Percentiles rank a stretch among this genome's conserved stretches.
Evolutionary conservation across 1,140 invertebrate species (phyloP).

Genomic region (Halesus radiatus): DNA sequence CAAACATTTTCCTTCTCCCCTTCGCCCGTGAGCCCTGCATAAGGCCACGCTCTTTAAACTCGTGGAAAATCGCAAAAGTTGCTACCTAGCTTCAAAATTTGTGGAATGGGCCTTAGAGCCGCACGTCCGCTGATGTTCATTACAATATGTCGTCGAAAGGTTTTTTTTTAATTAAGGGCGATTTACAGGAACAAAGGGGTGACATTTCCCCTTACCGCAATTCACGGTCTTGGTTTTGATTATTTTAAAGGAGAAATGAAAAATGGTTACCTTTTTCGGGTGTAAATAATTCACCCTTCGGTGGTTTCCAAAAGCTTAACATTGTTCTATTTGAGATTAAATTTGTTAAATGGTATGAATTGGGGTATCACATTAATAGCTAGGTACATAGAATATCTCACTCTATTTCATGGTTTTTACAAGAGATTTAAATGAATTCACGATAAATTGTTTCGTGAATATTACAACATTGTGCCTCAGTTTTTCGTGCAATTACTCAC

Average conservation of each 20-base stretch:
- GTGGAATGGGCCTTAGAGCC: slow-evolving; percentile 12
- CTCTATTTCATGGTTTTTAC: no score
- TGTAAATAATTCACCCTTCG: no score
- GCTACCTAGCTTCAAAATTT: slow-evolving; percentile 17
- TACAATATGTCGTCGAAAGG: slow-evolving; percentile 50
- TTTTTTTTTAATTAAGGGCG: slow-evolving; percentile 47
- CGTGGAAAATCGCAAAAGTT: not conserved
- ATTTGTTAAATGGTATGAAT: no score
- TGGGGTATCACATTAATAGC: no score
- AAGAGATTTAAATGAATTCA: no score
- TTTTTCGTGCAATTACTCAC: no score
- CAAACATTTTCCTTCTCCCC: slow-evolving; percentile 12
- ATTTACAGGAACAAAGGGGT: slow-evolving; percentile 31
- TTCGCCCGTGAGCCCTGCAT: not conserved
- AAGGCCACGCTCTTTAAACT: not conserved
- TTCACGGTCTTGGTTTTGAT: slow-evolving; percentile 19
- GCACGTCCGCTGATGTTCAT: slow-evolving; percentile 49
- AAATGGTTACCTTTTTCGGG: slow-evolving; percentile 20
- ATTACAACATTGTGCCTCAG: no score
- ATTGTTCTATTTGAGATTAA: no score
- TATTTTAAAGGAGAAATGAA: slow-evolving; percentile 12
- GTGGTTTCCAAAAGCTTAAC: no score
- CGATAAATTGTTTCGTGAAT: no score
- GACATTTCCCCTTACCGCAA: slow-evolving; percentile 16
- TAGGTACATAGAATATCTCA: no score